A percentile compares a stretch with the other conserved stretches of the same genome.
phyloP scores from a whole-genome alignment of 2,113 vertebrate genomes.

The Bambusicola thoracicus region DNA sequence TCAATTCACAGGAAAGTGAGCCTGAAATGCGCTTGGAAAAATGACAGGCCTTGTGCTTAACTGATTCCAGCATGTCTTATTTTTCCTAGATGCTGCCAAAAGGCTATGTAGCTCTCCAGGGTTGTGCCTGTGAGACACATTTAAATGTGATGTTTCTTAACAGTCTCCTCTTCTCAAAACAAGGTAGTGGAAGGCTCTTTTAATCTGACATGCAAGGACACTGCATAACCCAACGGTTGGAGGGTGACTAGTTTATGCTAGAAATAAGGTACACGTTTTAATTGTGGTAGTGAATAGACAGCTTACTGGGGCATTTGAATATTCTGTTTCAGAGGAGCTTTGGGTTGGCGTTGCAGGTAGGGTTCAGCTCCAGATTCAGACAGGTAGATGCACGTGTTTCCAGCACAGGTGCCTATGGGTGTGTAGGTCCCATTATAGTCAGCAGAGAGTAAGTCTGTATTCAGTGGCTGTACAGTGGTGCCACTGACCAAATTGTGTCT shows the following conservation, averaged over 20 bases:
- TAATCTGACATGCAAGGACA: background rate
- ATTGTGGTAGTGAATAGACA: background rate
- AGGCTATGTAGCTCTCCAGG: background rate
- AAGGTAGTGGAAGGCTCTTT: background rate
- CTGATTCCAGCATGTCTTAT: background rate
- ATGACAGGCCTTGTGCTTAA: conserved; percentile 21
- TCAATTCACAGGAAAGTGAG: conserved; percentile 30
- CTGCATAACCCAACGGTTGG: background rate
- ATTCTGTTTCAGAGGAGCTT: background rate
- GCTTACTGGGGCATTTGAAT: background rate
- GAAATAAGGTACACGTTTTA: background rate
- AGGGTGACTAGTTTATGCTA: background rate
- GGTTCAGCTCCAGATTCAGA: background rate
- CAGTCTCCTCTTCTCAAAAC: background rate
- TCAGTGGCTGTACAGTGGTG: background rate
- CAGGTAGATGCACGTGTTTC: background rate
- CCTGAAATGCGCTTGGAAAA: background rate
- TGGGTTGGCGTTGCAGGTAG: background rate
- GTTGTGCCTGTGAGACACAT: background rate
- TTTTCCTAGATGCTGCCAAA: conserved; percentile 42
- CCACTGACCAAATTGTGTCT: background rate
- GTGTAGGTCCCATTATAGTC: background rate
- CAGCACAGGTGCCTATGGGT: background rate
- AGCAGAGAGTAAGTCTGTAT: background rate
- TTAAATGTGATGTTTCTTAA: background rate